Percentiles rank a stretch among this genome's conserved stretches.
phyloP scores from a whole-genome alignment of 2,888 invertebrate species.

The Agonum fuliginosum region DNA sequence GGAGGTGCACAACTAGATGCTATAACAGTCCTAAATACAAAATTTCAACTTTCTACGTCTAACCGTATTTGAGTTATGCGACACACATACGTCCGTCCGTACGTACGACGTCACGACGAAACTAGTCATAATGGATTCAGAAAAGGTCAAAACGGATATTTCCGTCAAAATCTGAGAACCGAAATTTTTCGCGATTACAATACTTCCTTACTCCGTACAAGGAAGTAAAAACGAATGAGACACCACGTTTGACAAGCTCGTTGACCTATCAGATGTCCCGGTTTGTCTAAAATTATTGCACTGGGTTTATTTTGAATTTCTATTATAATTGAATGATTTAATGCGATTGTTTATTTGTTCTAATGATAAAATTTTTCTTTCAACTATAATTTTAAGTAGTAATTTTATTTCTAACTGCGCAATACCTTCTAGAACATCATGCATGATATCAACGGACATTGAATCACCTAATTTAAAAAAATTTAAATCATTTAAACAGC shows the following conservation, averaged over 20 bases:
- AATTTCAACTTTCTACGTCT: no score
- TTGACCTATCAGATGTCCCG: background rate
- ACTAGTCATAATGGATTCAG: no score
- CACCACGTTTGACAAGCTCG: constrained; percentile 6
- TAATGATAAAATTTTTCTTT: background rate
- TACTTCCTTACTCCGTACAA: no score
- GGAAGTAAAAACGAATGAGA: constrained; percentile 14
- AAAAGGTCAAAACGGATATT: no score
- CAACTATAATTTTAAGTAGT: background rate
- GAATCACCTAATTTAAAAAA: background rate
- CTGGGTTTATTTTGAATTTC: constrained; percentile 16
- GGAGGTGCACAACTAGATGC: no score
- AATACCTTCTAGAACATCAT: background rate
- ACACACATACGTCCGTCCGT: no score
- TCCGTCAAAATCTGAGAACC: no score
- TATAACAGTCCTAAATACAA: no score
- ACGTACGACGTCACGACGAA: no score
- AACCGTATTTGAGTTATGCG: no score
- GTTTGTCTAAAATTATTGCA: constrained; percentile 12
- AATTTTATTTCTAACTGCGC: background rate
- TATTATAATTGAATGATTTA: background rate
- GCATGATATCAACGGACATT: background rate
- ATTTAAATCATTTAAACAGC: background rate
- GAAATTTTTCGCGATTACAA: no score
- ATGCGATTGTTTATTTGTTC: background rate